Base-by-base conservation (phyloP, 2,797 vertebrate genomes). In the Hephaestus fuliginosus region DNA sequence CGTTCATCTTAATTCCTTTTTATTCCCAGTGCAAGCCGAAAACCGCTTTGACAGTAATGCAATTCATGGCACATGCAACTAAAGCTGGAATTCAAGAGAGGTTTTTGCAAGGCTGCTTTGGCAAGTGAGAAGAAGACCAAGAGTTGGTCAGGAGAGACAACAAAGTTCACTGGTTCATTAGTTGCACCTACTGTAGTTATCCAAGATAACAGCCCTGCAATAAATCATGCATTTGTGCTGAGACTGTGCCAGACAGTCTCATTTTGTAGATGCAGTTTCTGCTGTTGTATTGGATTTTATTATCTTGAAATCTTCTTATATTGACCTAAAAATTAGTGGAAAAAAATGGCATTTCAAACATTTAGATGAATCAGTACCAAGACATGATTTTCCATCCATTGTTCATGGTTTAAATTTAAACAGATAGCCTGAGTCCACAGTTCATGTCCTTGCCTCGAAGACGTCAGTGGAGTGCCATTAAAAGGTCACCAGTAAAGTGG, bases 1-100 rank as follows among this genome's bases (percentile, higher is more conserved):
- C 69, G 73, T 76, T 85, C 48, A 20, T 87, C 52, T 74, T 87
- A 82, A 84, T 86, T 78, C 72, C 46, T 36, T 81, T 46, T 81
- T 71, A 78, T 80, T 84, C 69, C 57, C 77, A 75, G 46, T 33
- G 46, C 53, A 68, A 30, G 46, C 33, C 56, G 77, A 86, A 74
- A 69, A 52, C 5, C 4, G 0, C 48, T 73, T 64, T 79, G 75
- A 89, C 79, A 80, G 64, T 66, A 84, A 86, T 84, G 56, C 36
- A 78, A 76, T 89, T 81, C 52, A 75, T 64, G 30, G 69, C 9
- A 72, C 82, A 85, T 64, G 39, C 55, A 30, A 41, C 65, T 51
- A n/a, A 69, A 69, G 68, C 76, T 76, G 46, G 55, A 77, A 69
- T 69, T 79, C n/a, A 66, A 60, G 10, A 52, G 22, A 44, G 39